Percentiles rank a stretch among this genome's conserved stretches.
Conservation (phyloP, 2,113 vertebrate genomes). For the Percina caprodes region DNA sequence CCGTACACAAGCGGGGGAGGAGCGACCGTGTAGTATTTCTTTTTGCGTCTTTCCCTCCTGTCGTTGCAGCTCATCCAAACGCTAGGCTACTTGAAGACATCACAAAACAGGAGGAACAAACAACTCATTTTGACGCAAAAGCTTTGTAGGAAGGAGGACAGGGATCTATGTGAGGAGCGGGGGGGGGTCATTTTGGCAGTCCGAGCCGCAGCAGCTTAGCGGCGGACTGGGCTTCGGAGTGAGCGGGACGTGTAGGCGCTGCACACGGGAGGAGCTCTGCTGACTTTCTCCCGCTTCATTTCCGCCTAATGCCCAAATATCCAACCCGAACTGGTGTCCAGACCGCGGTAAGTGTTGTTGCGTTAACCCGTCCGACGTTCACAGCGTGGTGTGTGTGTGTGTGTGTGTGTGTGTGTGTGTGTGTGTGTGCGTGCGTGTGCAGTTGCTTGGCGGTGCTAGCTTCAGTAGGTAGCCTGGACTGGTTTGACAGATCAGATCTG, state of each 20-base stretch:
- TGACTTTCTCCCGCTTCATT: constrained; percentile 67
- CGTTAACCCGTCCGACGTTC: not conserved
- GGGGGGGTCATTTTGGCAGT: constrained; percentile 44
- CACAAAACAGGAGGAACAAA: constrained; percentile 34
- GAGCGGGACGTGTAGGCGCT: constrained; percentile 35
- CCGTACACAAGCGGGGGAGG: constrained; percentile 81
- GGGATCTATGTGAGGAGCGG: constrained; percentile 1
- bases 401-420: not conserved
- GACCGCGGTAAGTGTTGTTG: constrained; percentile 72
- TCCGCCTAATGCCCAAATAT: constrained; percentile 34
- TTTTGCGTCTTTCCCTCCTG: constrained; percentile 72
- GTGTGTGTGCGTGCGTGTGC: constrained; percentile 15
- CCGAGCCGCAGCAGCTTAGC: constrained; percentile 53
- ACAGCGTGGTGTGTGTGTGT: not conserved
- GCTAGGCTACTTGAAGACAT: constrained; percentile 62
- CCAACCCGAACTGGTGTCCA: constrained; percentile 29
- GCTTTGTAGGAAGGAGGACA: constrained; percentile 30
- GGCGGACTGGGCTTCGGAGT: constrained; percentile 41
- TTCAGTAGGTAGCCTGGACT: constrained; percentile 54
- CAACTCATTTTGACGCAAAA: constrained; percentile 7
- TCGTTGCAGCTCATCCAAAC: constrained; percentile 75
- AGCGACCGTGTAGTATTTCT: constrained; percentile 81
- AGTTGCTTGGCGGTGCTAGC: constrained; percentile 46
- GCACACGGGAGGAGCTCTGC: constrained; percentile 54
- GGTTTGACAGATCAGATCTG: constrained; percentile 78